Conservation (phyloP, 1,140 invertebrate genomes). For the Zelostemma sp. region DNA sequence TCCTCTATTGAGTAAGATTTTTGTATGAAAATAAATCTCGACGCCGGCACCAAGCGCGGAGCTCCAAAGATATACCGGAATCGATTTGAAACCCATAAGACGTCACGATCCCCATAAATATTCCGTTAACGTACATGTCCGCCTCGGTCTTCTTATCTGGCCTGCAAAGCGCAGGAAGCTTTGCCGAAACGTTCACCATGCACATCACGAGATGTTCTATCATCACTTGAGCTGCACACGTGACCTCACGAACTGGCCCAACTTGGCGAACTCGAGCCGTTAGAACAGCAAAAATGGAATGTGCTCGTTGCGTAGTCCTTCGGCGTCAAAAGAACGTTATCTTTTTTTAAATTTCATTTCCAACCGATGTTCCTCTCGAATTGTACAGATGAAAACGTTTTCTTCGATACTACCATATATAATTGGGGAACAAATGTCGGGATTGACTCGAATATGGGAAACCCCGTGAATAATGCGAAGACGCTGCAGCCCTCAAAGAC, state of each 20-base stretch:
- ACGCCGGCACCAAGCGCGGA: constrained; percentile 8
- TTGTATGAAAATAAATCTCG: constrained; percentile 2
- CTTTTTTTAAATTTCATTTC: no score
- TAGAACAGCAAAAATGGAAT: constrained; percentile 32
- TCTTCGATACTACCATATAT: no score
- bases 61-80: constrained; percentile 5
- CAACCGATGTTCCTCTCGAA: no score
- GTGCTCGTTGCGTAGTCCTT: constrained; percentile 9
- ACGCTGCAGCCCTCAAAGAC: constrained; percentile 6
- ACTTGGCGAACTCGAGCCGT: constrained; percentile 39
- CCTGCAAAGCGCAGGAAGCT: constrained; percentile 25
- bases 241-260: constrained; percentile 27
- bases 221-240: constrained; percentile 19
- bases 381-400: no score
- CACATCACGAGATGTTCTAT: constrained; percentile 35
- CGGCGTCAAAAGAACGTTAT: neutral
- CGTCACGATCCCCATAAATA: constrained; percentile 46
- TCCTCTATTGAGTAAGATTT: no score
- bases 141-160: constrained; percentile 26
- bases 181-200: constrained; percentile 28
- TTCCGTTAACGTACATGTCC: constrained; percentile 45
- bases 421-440: no score
- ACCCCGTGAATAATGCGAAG: neutral
- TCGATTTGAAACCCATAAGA: constrained; percentile 32
- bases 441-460: no score